phyloP scores from a whole-genome alignment of 2,888 invertebrate species.

The Tenthredo livida region DNA sequence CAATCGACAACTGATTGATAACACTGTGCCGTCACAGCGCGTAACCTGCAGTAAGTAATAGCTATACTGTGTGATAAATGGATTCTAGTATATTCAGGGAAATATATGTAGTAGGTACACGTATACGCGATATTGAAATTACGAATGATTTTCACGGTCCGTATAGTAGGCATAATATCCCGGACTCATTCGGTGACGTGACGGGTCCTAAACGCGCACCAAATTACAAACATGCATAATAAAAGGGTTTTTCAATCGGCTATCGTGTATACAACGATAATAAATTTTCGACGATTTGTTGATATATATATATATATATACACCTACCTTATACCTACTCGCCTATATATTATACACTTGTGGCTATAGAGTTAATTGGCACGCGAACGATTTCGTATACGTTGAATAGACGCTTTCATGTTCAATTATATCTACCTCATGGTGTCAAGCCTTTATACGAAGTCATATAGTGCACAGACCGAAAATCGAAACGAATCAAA shows the following conservation, averaged over 20 bases:
- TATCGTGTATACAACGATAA: not conserved
- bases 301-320: no score
- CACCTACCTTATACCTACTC: no score
- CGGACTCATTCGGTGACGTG: not conserved
- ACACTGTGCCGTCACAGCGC: not conserved
- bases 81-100: constrained; percentile 14
- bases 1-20: constrained; percentile 50
- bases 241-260: constrained; percentile 25
- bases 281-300: not conserved
- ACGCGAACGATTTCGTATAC: constrained; percentile 1
- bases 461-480: not conserved
- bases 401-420: not conserved
- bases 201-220: not conserved
- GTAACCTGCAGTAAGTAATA: constrained; percentile 19
- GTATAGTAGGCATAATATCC: not conserved
- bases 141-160: constrained; percentile 1
- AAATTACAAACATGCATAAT: not conserved
- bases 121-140: not conserved
- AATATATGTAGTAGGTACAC: not conserved
- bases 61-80: constrained; percentile 23
- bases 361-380: constrained; percentile 4
- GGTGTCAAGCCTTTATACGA: not conserved
- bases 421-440: not conserved
- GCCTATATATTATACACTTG: not conserved
- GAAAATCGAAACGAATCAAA: not conserved